A percentile compares a stretch with the other conserved stretches of the same genome.
Evolutionary conservation across 1,140 invertebrate species (phyloP).

Genomic region (Penaeus japonicus): DNA sequence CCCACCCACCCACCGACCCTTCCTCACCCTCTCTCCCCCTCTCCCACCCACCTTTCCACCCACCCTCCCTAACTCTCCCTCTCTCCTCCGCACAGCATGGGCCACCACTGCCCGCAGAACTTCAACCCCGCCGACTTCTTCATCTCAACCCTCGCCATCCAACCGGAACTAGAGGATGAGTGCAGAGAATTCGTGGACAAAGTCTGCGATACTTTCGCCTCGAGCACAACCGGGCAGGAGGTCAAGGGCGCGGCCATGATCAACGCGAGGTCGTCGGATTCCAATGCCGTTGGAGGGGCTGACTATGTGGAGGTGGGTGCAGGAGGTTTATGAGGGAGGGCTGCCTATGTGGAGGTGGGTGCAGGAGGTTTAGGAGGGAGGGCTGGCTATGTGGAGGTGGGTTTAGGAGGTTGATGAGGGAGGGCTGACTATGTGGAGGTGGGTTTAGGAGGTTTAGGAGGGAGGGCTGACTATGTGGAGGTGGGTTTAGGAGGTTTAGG

Average conservation of each 20-base stretch:
- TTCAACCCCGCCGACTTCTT: constrained; percentile 97
- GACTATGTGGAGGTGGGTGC: neutral
- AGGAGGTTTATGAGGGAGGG: no score
- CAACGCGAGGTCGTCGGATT: neutral
- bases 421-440: no score
- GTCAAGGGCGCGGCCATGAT: constrained; percentile 24
- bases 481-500: no score
- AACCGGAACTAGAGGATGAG: constrained; percentile 80
- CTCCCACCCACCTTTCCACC: no score
- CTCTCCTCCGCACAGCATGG: constrained; percentile 60
- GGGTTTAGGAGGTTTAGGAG: no score
- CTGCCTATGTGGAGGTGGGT: neutral
- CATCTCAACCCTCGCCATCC: constrained; percentile 86
- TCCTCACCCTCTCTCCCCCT: no score
- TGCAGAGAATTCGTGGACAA: constrained; percentile 69
- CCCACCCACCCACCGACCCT: no score
- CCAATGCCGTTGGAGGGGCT: neutral
- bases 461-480: no score
- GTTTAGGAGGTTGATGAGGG: no score
- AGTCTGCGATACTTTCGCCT: constrained; percentile 79
- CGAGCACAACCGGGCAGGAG: constrained; percentile 69
- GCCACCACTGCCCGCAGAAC: constrained; percentile 70
- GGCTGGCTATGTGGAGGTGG: no score
- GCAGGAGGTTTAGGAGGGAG: no score
- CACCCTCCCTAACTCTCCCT: neutral